Conservation (phyloP, 1,140 invertebrate species). For the Contarinia nasturtii region DNA sequence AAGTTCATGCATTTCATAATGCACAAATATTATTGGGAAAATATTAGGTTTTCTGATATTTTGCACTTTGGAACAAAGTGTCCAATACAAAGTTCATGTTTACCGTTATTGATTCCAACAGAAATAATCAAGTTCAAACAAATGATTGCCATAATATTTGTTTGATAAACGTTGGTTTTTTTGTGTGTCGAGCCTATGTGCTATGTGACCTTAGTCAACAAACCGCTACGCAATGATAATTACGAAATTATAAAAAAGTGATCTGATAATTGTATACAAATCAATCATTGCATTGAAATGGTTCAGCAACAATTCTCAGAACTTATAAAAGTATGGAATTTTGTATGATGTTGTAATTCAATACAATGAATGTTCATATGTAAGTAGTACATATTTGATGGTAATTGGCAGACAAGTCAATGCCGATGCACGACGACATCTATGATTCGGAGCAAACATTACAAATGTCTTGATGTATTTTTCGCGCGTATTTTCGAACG, state of each 20-base stretch:
- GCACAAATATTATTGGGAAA: neutral
- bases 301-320: too few relatives aligned
- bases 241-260: neutral
- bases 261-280: neutral
- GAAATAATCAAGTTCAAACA: neutral
- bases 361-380: too few relatives aligned
- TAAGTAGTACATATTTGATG: neutral
- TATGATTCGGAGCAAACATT: too few relatives aligned
- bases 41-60: neutral
- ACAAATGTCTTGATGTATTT: neutral
- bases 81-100: neutral
- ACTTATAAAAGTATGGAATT: too few relatives aligned
- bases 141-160: neutral
- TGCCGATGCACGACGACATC: neutral
- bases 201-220: neutral
- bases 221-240: neutral
- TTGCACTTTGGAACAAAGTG: neutral
- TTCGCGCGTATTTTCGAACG: neutral
- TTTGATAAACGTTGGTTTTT: neutral
- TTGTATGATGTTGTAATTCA: too few relatives aligned
- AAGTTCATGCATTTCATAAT: conserved; percentile 19
- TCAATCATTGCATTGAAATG: too few relatives aligned
- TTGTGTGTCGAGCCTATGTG: neutral
- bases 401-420: neutral
- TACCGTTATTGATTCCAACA: neutral